phyloP scores from a whole-genome alignment of 2,113 vertebrate genomes.

The Glareola pratincola region DNA sequence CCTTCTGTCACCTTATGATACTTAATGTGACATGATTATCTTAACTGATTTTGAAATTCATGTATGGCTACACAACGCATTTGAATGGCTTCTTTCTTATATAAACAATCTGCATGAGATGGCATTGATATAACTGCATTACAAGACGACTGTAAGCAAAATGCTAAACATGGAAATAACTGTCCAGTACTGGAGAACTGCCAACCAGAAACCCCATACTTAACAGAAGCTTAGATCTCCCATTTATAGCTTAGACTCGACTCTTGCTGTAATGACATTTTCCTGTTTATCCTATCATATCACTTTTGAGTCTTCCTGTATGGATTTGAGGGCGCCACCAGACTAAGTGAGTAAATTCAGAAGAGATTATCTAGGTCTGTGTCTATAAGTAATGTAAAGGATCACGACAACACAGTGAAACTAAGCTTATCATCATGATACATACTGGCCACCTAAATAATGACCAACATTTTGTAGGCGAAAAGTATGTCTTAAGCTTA shows the following conservation, averaged over 20 bases:
- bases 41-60: not conserved
- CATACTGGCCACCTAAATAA: not conserved
- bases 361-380: not conserved
- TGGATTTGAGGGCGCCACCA: not conserved
- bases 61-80: not conserved
- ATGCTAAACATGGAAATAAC: not conserved
- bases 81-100: not conserved
- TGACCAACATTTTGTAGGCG: fast-evolving
- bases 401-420: not conserved
- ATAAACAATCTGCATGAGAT: not conserved
- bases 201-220: not conserved
- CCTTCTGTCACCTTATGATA: conserved; percentile 18
- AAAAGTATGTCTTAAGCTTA: not conserved
- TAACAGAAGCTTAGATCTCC: not conserved
- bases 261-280: not conserved
- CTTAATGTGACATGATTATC: conserved; percentile 33
- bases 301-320: fast-evolving
- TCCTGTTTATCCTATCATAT: not conserved
- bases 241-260: not conserved
- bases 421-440: not conserved
- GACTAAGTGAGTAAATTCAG: not conserved
- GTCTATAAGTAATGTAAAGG: not conserved
- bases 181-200: not conserved
- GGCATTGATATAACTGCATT: conserved; percentile 18
- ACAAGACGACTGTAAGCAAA: not conserved